Evolutionary conservation across 2,113 vertebrate species (phyloP).

Genomic region (Lichenostomus cassidix): DNA sequence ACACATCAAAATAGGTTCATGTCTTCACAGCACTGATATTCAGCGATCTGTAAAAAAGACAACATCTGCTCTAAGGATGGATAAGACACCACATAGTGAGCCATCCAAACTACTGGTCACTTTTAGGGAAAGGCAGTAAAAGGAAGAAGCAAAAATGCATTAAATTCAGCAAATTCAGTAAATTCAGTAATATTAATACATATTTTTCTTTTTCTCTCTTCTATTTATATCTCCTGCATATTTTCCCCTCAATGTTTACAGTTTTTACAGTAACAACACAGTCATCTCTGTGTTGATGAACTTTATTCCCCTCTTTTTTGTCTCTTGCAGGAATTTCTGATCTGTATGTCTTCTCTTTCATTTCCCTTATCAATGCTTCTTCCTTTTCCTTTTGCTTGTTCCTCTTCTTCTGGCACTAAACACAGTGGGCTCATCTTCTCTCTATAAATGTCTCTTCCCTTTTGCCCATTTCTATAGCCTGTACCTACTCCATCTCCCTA

Average conservation of each 20-base stretch:
- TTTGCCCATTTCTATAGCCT: not conserved
- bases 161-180: not conserved
- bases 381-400: not conserved
- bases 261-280: not conserved
- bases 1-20: not conserved
- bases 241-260: not conserved
- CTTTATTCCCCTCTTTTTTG: not conserved
- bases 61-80: not conserved
- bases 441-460: not conserved
- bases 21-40: not conserved
- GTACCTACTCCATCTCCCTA: not conserved
- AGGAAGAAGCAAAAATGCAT: not conserved
- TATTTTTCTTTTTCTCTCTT: not conserved
- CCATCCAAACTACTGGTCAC: not conserved
- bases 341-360: not conserved
- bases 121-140: not conserved
- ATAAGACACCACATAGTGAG: not conserved
- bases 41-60: constrained; percentile 11
- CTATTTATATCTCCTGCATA: not conserved
- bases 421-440: not conserved
- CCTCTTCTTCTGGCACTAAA: not conserved
- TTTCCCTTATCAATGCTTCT: not conserved
- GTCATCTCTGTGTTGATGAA: not conserved
- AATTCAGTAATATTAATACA: not conserved
- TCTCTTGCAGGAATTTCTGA: not conserved